Conservation (phyloP, 1,140 invertebrate species). For the Tenebrio molitor region DNA sequence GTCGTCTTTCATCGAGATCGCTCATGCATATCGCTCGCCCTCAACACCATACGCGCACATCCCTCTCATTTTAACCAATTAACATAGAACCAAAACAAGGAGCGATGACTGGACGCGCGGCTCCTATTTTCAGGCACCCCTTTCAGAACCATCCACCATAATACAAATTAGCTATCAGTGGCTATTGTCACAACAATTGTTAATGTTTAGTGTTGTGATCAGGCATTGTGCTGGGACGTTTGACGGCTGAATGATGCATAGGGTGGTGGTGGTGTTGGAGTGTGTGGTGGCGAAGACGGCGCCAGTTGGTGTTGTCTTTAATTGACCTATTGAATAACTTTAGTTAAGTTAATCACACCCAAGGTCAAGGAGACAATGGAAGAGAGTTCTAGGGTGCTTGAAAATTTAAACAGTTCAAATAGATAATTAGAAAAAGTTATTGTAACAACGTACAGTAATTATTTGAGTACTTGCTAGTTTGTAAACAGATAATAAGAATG, state of each 20-base stretch:
- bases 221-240: neutral
- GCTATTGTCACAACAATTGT: slow-evolving; percentile 52
- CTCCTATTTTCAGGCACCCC: slow-evolving; percentile 14
- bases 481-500: no score
- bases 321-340: no score
- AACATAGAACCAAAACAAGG: slow-evolving; percentile 39
- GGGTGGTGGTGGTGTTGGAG: neutral
- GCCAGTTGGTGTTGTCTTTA: no score
- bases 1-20: slow-evolving; percentile 21
- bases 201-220: slow-evolving; percentile 45
- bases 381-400: no score
- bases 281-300: neutral
- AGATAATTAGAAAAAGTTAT: no score
- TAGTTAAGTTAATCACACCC: neutral
- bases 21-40: slow-evolving; percentile 36
- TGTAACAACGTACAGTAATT: no score
- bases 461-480: no score
- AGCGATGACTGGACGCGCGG: slow-evolving; percentile 31
- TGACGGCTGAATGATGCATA: slow-evolving; percentile 1
- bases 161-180: slow-evolving; percentile 52
- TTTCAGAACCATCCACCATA: slow-evolving; percentile 38
- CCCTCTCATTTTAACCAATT: slow-evolving; percentile 28
- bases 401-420: no score
- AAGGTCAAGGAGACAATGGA: no score
- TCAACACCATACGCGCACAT: slow-evolving; percentile 28